A percentile compares a stretch with the other conserved stretches of the same genome.
phyloP scores from a whole-genome alignment of 2,797 vertebrate genomes.

The Garrulus glandarius region DNA sequence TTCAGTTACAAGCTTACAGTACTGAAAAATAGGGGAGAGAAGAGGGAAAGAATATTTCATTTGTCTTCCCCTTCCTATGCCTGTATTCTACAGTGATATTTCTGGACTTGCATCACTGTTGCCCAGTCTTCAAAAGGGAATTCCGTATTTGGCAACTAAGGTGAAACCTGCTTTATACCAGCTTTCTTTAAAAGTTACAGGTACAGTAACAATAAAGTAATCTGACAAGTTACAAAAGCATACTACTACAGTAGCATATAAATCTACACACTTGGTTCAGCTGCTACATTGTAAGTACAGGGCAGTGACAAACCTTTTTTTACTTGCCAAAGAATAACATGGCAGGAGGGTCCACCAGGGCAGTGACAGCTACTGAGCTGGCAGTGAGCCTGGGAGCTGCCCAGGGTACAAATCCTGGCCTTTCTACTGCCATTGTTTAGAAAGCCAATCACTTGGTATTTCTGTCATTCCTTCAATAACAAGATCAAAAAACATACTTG shows the following conservation, averaged over 20 bases:
- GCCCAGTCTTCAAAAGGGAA: neutral
- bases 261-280: neutral
- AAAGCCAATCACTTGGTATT: neutral
- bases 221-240: neutral
- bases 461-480: neutral
- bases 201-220: neutral
- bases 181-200: neutral
- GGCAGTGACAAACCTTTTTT: neutral
- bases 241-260: neutral
- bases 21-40: fast-evolving
- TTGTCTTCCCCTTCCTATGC: neutral
- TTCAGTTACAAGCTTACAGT: neutral
- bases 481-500: neutral
- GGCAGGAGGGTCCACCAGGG: neutral
- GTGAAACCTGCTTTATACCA: neutral
- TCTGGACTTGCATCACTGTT: neutral
- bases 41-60: neutral
- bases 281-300: neutral
- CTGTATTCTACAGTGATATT: neutral
- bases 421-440: neutral
- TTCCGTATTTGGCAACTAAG: neutral
- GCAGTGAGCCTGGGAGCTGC: neutral
- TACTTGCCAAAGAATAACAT: neutral
- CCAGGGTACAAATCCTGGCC: neutral
- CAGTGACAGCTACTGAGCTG: fast-evolving